Conservation (phyloP, 2,797 vertebrate species). For the Halcyon smyrnensis region DNA sequence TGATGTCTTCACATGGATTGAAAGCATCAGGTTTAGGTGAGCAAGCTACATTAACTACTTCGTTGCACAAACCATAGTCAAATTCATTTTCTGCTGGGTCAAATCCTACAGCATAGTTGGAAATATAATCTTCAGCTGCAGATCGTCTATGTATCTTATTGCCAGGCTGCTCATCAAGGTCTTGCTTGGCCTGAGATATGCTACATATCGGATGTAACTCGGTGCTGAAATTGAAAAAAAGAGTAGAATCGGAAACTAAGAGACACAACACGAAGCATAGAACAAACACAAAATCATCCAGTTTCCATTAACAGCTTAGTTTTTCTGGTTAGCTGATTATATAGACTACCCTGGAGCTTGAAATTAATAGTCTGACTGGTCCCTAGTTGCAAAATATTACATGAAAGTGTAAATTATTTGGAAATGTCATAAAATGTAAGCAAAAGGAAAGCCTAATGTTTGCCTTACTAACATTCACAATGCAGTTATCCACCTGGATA, state of each 20-base stretch:
- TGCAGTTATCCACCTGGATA: not conserved
- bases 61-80: conserved; percentile 82
- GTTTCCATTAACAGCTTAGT: not conserved
- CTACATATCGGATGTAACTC: conserved; percentile 81
- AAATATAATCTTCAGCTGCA: conserved; percentile 60
- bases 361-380: not conserved
- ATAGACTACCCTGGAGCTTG: not conserved
- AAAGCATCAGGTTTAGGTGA: conserved; percentile 88
- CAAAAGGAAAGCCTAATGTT: not conserved
- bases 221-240: conserved; percentile 79
- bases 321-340: not conserved
- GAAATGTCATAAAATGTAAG: not conserved
- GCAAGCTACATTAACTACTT: conserved; percentile 82
- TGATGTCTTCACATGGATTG: conserved; percentile 97
- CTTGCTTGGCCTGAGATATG: conserved; percentile 67
- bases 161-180: conserved; percentile 14
- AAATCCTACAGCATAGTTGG: conserved; percentile 19
- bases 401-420: not conserved
- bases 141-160: conserved; percentile 10
- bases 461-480: not conserved
- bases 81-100: conserved; percentile 68
- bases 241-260: not conserved
- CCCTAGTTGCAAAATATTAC: not conserved
- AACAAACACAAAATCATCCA: not conserved
- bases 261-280: not conserved